Percentiles rank a stretch among this genome's conserved stretches.
Conservation (phyloP, 2,888 invertebrate species). For the Erebia ligea region DNA sequence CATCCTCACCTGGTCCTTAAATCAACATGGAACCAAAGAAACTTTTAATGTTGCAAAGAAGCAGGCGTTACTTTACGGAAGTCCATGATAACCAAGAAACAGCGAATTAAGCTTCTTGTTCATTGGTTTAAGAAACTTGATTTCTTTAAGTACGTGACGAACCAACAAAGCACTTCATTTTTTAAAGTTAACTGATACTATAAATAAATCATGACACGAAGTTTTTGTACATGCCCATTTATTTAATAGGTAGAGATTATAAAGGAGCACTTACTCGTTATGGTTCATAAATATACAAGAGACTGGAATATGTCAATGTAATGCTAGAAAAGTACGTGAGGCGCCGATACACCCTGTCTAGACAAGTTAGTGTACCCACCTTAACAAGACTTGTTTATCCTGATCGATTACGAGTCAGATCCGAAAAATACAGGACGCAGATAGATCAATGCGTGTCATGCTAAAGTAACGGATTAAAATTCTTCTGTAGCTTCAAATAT, state of each 20-base stretch:
- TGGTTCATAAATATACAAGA: conserved; percentile 36
- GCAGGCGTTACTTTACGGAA: no score
- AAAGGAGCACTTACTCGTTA: conserved; percentile 23
- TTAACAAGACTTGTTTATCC: conserved; percentile 45
- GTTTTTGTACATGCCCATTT: conserved; percentile 23
- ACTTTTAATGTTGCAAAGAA: no score
- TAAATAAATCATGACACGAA: conserved; percentile 27
- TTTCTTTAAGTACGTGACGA: no score
- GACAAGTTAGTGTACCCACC: conserved; percentile 44
- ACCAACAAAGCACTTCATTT: background rate
- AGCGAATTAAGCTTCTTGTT: no score
- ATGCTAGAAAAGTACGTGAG: conserved; percentile 39
- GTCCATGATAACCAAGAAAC: no score
- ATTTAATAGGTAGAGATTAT: conserved; percentile 22
- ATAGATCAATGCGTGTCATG: conserved; percentile 7
- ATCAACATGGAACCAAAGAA: background rate
- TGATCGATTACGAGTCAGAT: conserved; percentile 30
- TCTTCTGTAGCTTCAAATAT: background rate
- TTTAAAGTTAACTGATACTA: conserved; percentile 8
- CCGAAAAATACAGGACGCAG: conserved; percentile 13
- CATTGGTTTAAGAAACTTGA: no score
- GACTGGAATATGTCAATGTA: conserved; percentile 37
- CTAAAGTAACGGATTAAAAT: conserved; percentile 11
- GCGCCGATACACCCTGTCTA: conserved; percentile 45
- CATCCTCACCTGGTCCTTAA: background rate